Conservation (phyloP, 2,113 vertebrate species). For the Cavia porcellus region DNA sequence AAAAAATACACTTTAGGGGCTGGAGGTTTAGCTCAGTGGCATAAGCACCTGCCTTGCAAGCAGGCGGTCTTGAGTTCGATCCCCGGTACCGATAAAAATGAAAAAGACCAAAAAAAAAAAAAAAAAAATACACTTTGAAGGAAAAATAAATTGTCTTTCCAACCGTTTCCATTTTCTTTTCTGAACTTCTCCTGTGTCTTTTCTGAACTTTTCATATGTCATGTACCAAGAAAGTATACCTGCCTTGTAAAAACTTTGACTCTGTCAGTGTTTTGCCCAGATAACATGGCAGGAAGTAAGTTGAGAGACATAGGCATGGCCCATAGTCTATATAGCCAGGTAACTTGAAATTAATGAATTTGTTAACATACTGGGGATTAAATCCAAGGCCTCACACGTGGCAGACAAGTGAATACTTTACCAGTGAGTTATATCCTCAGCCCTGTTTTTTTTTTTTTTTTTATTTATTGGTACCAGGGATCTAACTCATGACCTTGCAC, state of each 20-base stretch:
- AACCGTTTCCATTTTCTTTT: background rate
- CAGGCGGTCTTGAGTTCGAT: no score
- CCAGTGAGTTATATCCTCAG: background rate
- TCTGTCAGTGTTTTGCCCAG: background rate
- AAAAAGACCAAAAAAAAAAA: no score
- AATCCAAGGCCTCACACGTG: background rate
- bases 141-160: background rate
- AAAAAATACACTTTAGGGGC: no score
- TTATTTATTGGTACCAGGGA: no score
- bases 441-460: no score
- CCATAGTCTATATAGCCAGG: background rate
- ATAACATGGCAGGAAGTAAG: background rate
- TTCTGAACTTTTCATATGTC: background rate
- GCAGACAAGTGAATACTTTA: background rate
- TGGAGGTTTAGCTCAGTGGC: no score
- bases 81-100: no score
- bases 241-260: constrained; percentile 1
- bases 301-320: background rate
- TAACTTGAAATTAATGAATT: background rate
- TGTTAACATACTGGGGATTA: background rate
- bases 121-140: constrained; percentile 21
- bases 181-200: background rate
- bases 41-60: no score
- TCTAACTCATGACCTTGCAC: no score
- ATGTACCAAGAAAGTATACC: background rate